Conservation (phyloP, 2,888 invertebrate genomes). For the Nemoura dubitans region DNA sequence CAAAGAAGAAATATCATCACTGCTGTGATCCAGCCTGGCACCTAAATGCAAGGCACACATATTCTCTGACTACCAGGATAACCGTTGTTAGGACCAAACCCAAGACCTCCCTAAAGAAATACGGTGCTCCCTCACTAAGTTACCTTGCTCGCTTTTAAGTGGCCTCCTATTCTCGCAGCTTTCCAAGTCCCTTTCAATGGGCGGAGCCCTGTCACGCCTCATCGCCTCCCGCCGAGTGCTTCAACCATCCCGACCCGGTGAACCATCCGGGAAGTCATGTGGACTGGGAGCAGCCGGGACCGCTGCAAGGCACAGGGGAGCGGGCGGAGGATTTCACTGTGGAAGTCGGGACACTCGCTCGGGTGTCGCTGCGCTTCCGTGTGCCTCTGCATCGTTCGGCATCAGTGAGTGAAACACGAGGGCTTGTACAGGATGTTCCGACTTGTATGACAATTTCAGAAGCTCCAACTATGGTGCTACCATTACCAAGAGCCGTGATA, state of each 20-base stretch:
- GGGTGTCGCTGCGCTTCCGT: conserved; percentile 48
- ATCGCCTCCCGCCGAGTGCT: conserved; percentile 5
- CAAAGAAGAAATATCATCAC: no score
- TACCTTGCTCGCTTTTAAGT: not conserved
- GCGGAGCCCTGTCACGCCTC: not conserved
- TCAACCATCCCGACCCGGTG: not conserved
- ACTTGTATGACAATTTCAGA: no score
- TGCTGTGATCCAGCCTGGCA: no score
- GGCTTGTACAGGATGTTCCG: no score
- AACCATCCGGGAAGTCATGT: not conserved
- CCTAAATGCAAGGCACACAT: no score
- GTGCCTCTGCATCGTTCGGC: conserved; percentile 47
- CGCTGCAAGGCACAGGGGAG: not conserved
- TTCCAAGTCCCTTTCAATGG: conserved; percentile 1
- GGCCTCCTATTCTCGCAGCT: not conserved
- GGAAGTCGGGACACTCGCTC: conserved; percentile 48
- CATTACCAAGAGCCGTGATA: no score
- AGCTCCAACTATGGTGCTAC: no score
- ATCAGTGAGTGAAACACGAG: conserved; percentile 48
- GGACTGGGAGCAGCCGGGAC: conserved; percentile 27
- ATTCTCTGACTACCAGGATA: no score
- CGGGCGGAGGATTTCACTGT: conserved; percentile 45
- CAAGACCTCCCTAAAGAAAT: no score
- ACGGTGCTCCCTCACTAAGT: not conserved
- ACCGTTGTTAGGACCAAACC: no score